Conservation (phyloP, 2,797 vertebrate genomes). For the Xenentodon cancila region DNA sequence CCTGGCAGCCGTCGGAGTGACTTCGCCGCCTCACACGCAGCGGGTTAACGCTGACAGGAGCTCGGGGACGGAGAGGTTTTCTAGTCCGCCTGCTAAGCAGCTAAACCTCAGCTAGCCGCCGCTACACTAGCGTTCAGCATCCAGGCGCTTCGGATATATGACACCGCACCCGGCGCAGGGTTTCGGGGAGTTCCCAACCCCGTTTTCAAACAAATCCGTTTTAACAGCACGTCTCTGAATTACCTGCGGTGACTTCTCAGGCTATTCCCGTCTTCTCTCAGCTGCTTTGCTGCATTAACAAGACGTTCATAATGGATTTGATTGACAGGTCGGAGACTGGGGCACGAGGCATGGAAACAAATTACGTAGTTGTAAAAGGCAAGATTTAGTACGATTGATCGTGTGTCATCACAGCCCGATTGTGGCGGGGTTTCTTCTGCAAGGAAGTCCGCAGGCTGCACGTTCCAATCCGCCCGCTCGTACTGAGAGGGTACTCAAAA, state of each 20-base stretch:
- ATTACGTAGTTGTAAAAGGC: conserved; percentile 44
- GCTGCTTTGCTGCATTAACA: conserved; percentile 77
- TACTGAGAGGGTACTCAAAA: rapidly evolving
- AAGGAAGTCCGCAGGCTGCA: rapidly evolving
- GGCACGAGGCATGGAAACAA: conserved; percentile 64
- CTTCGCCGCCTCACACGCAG: conserved; percentile 2
- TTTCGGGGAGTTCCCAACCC: not conserved
- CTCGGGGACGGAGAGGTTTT: conserved; percentile 41
- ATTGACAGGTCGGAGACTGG: conserved; percentile 72
- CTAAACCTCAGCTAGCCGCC: conserved; percentile 46
- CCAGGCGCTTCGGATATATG: conserved; percentile 22
- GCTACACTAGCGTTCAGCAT: conserved; percentile 44
- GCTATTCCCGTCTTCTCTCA: conserved; percentile 72
- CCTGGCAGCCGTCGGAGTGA: conserved; percentile 35
- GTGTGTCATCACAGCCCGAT: not conserved
- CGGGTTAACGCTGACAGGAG: conserved; percentile 31
- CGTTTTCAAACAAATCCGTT: not conserved
- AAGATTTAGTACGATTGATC: not conserved
- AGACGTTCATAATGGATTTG: conserved; percentile 74
- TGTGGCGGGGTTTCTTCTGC: not conserved
- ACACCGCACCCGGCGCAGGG: conserved; percentile 19
- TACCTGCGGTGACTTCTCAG: conserved; percentile 75
- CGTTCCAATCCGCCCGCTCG: conserved; percentile 29
- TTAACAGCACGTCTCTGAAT: conserved; percentile 11
- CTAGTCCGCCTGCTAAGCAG: conserved; percentile 30